Base-by-base conservation (phyloP, 2,888 invertebrate species). In the Scrobipalpa costella region DNA sequence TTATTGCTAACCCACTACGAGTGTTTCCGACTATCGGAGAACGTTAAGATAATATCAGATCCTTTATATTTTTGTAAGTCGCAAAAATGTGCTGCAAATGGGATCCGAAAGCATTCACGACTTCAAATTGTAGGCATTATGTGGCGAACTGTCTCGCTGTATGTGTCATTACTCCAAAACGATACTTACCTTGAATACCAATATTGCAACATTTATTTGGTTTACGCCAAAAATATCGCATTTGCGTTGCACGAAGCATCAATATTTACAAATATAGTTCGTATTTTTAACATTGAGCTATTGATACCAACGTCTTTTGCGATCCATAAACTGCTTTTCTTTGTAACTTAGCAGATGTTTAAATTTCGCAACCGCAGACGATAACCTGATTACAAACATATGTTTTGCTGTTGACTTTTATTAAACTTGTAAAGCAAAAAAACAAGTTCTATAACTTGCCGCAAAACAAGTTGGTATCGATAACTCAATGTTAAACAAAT, bases 91-190 rank as follows among this genome's bases (percentile, higher is more conserved):
- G 76, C 77, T 66, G 73, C 71, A 76, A 82, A 84, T 81, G 75
- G 82, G 79, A 75, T 73, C 73, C 70, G 71, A 73, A 74, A 75
- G 75, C 76, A 80, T 85, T 78, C 77, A 80, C 80, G 83, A 83
- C 83, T 85, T 81, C 80, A 84, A 85, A 85, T 84, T 84, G 62
- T 64, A 62, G 63, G 61, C 62, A 69, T 76, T 78, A 78, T 75
- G 74, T 66, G 34, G 63, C 64, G 64, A 69, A 65, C 74, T 71
- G 74, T 70, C 69, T 79, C 69, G 79, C 80, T 81, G 79, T 79
- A n/a, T n/a, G n/a, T n/a, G n/a, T n/a, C n/a, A n/a, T n/a, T n/a
- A n/a, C n/a, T n/a, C n/a, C n/a, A n/a, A n/a, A n/a, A n/a, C n/a
- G n/a, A 72, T 77, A 67, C 68, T 7, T 34, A 34, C 7, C 5